These are phyloP conservation scores for Lydus trimaculatus DNA, from an alignment of 2,888 invertebrate genomes.

Conservation along the genomic window DNA sequence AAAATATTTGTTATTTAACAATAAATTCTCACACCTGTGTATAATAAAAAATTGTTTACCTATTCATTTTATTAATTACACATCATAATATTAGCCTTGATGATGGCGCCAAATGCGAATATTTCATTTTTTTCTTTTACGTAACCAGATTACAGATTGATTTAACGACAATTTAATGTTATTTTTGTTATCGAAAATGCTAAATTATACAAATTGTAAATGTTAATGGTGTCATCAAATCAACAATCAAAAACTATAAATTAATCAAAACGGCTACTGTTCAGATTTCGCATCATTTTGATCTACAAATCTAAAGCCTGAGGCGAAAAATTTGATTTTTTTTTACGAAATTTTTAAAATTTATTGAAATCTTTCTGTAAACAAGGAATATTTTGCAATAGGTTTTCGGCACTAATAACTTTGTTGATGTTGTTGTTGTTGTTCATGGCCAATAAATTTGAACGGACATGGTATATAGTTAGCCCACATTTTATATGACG, in stretches of 20 bases:
- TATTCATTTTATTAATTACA: not conserved
- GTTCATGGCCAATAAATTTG: not conserved
- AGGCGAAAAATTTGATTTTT: no score
- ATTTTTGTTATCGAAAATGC: not conserved
- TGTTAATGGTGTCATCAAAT: not conserved
- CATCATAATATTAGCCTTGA: not conserved
- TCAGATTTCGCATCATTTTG: not conserved
- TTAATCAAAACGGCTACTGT: not conserved
- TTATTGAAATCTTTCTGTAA: not conserved
- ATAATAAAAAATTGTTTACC: not conserved
- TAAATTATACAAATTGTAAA: not conserved
- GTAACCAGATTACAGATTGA: not conserved
- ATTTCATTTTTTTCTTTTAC: not conserved
- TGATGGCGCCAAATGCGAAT: not conserved
- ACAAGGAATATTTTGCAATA: not conserved
- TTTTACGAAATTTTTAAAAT: not conserved
- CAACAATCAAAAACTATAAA: not conserved
- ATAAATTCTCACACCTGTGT: not conserved
- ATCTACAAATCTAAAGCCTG: not conserved
- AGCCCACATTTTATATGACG: slow-evolving; percentile 42
- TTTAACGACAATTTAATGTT: not conserved
- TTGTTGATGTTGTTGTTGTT: not conserved
- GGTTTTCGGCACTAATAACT: not conserved
- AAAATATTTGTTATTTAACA: not conserved
- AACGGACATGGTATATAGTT: slow-evolving; percentile 29